Percentiles rank a stretch among this genome's conserved stretches.
These are phyloP conservation scores for Leucoraja erinaceus DNA, from an alignment of 2,113 vertebrate species.

Conservation along the genomic window DNA sequence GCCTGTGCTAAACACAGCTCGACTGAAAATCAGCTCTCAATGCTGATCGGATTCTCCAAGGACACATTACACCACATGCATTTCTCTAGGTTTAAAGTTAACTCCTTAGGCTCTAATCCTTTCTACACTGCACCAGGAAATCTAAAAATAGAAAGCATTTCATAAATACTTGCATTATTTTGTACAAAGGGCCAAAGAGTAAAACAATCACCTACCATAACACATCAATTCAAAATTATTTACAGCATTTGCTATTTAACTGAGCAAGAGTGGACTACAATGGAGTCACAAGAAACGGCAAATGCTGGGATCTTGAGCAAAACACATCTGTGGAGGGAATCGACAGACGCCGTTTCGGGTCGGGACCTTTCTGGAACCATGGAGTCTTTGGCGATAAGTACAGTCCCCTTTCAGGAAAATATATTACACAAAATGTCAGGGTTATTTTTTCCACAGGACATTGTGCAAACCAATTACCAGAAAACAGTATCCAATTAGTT, in stretches of 20 bases:
- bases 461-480: background rate
- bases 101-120: background rate
- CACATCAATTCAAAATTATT: background rate
- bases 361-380: background rate
- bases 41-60: conserved; percentile 33
- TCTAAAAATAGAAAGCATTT: background rate
- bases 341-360: too few relatives aligned
- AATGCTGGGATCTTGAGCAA: too few relatives aligned
- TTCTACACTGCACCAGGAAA: background rate
- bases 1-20: conserved; percentile 18
- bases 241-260: background rate
- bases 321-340: too few relatives aligned
- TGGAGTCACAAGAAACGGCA: too few relatives aligned
- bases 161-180: background rate
- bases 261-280: background rate
- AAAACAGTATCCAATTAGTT: background rate
- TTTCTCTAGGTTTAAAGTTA: background rate
- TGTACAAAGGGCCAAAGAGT: background rate
- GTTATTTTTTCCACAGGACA: background rate
- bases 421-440: background rate
- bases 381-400: background rate
- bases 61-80: conserved; percentile 8
- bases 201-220: background rate
- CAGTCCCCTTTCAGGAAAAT: background rate
- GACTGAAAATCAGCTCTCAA: conserved; percentile 28